phyloP scores from a whole-genome alignment of 2,113 vertebrate genomes.

The Antigone vipio region DNA sequence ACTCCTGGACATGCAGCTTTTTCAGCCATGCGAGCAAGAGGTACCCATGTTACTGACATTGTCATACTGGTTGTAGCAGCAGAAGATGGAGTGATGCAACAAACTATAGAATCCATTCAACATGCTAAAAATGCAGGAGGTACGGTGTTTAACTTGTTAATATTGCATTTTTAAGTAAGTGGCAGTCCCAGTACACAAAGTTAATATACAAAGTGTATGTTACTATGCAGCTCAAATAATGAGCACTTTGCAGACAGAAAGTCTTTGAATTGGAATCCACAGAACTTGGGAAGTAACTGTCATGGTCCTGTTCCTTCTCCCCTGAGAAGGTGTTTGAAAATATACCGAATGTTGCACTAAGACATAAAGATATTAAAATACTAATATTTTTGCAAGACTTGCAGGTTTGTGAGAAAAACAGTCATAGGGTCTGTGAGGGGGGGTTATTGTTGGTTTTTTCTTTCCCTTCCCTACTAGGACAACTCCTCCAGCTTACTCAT shows the following conservation, averaged over 20 bases:
- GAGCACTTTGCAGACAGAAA: not conserved
- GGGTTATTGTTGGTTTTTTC: not conserved
- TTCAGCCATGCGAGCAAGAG: constrained; percentile 91
- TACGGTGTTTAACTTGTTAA: constrained; percentile 17
- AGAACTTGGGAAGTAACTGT: not conserved
- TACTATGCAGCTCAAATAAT: not conserved
- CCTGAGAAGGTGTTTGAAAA: not conserved
- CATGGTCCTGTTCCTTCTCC: not conserved
- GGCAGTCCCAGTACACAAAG: not conserved
- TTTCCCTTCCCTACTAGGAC: not conserved
- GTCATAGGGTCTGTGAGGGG: rapidly evolving
- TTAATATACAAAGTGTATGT: not conserved
- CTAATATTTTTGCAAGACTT: not conserved
- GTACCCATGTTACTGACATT: constrained; percentile 89
- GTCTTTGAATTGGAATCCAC: not conserved
- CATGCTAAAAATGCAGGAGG: constrained; percentile 87
- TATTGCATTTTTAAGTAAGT: not conserved
- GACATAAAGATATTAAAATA: not conserved
- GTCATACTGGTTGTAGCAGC: constrained; percentile 92
- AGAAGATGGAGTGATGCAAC: constrained; percentile 96
- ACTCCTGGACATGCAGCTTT: constrained; percentile 97
- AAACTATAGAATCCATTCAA: constrained; percentile 92
- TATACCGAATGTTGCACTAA: not conserved
- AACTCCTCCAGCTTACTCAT: not conserved
- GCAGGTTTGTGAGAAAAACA: not conserved